Evolutionary conservation across 1,140 invertebrate species (phyloP).

Genomic region (Ooceraea biroi): DNA sequence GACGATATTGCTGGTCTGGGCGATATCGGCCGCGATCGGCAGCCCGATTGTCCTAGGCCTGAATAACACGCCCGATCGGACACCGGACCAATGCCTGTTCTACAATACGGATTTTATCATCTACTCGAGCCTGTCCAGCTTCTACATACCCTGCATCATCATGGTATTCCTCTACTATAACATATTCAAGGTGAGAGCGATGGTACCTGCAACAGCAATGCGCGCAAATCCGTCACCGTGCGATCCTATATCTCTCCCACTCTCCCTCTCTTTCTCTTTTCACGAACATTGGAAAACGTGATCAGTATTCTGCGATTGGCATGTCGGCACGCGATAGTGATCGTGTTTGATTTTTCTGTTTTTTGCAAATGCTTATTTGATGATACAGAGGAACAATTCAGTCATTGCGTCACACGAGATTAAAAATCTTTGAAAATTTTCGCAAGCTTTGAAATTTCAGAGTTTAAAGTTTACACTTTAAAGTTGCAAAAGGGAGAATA

Average conservation of each 20-base stretch:
- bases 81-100: constrained; percentile 95
- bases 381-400: too few relatives aligned
- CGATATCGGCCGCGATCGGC: constrained; percentile 98
- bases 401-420: too few relatives aligned
- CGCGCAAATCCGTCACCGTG: not conserved
- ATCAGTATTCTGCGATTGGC: not conserved
- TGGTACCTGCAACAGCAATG: not conserved
- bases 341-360: not conserved
- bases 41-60: constrained; percentile 98
- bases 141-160: constrained; percentile 99
- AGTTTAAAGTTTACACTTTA: too few relatives aligned
- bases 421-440: too few relatives aligned
- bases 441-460: too few relatives aligned
- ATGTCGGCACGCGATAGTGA: too few relatives aligned
- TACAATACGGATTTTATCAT: constrained; percentile 99
- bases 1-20: constrained; percentile 98
- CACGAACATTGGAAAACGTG: not conserved
- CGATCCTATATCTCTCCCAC: not conserved
- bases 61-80: constrained; percentile 94
- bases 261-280: not conserved
- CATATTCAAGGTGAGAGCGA: constrained; percentile 95
- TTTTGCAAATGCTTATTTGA: too few relatives aligned
- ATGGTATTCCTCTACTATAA: constrained; percentile 99
- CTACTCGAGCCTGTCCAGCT: constrained; percentile 98
- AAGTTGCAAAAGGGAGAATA: too few relatives aligned